Evolutionary conservation across 1,140 invertebrate species (phyloP).

Genomic region (Drosophila biarmipes): DNA sequence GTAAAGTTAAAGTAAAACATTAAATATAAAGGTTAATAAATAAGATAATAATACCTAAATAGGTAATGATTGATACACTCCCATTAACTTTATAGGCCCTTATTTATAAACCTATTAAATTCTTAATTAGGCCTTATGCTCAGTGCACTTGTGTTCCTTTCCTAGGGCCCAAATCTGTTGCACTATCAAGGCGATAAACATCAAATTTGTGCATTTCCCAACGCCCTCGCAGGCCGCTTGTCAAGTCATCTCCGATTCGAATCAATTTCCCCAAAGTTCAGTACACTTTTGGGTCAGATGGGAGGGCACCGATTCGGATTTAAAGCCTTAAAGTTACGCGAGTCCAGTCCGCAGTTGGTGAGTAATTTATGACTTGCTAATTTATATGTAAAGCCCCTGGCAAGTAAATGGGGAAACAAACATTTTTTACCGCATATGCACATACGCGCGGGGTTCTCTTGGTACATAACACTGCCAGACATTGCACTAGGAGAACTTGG

Average conservation of each 20-base stretch:
- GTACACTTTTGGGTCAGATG: slow-evolving; percentile 76
- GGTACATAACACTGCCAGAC: slow-evolving; percentile 63
- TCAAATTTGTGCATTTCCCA: slow-evolving; percentile 69
- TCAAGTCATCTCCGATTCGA: slow-evolving; percentile 79
- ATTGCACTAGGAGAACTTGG: slow-evolving; percentile 62
- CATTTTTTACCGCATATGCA: slow-evolving; percentile 13
- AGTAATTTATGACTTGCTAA: slow-evolving; percentile 78
- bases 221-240: slow-evolving; percentile 49
- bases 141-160: slow-evolving; percentile 5
- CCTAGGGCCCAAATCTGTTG: slow-evolving; percentile 67
- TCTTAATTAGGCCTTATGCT: too few species aligned
- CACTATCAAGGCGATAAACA: slow-evolving; percentile 67
- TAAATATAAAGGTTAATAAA: too few species aligned
- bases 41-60: too few species aligned
- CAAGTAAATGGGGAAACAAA: slow-evolving; percentile 14
- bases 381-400: slow-evolving; percentile 25
- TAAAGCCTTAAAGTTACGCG: slow-evolving; percentile 57
- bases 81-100: too few species aligned
- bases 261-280: slow-evolving; percentile 79
- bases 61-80: too few species aligned
- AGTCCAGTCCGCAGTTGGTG: slow-evolving; percentile 36
- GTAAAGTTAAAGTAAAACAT: too few species aligned
- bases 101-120: too few species aligned
- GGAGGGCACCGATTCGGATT: slow-evolving; percentile 6
- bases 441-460: neutral